Percentiles rank a stretch among this genome's conserved stretches.
Evolutionary conservation across 2,113 vertebrate species (phyloP).

Genomic region (Sander vitreus): DNA sequence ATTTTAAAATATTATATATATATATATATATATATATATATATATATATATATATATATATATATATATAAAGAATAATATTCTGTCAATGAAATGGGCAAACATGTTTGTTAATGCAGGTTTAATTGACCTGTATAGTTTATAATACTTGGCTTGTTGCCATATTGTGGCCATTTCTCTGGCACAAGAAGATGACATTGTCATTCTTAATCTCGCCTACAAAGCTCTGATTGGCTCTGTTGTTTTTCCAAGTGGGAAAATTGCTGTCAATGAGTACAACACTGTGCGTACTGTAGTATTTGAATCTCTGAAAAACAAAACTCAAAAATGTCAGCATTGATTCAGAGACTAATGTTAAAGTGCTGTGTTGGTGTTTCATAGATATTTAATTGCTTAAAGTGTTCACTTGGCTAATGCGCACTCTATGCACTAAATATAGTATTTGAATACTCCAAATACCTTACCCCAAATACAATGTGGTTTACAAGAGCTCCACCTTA

Average conservation of each 20-base stretch:
- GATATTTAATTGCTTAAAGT: background rate
- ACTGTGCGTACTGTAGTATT: background rate
- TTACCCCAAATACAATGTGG: background rate
- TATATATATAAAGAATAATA: too few species aligned
- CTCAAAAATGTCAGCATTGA: background rate
- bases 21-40: too few species aligned
- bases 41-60: too few species aligned
- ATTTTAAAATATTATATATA: background rate
- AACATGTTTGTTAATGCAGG: background rate
- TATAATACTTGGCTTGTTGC: background rate
- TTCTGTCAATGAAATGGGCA: too few species aligned
- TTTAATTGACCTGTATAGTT: background rate
- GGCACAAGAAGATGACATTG: background rate
- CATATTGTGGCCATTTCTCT: background rate
- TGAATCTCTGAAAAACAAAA: background rate
- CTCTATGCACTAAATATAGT: too few species aligned
- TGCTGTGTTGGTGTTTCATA: background rate
- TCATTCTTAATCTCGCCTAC: background rate
- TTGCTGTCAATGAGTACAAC: background rate
- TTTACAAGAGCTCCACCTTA: constrained; percentile 14
- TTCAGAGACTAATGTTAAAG: background rate
- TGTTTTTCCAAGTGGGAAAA: background rate
- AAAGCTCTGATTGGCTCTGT: background rate
- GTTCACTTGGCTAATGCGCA: background rate
- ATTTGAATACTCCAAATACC: background rate